A percentile compares a stretch with the other conserved stretches of the same genome.
Evolutionary conservation across 2,888 invertebrate species (phyloP).

Genomic region (Synergus gifuensis): DNA sequence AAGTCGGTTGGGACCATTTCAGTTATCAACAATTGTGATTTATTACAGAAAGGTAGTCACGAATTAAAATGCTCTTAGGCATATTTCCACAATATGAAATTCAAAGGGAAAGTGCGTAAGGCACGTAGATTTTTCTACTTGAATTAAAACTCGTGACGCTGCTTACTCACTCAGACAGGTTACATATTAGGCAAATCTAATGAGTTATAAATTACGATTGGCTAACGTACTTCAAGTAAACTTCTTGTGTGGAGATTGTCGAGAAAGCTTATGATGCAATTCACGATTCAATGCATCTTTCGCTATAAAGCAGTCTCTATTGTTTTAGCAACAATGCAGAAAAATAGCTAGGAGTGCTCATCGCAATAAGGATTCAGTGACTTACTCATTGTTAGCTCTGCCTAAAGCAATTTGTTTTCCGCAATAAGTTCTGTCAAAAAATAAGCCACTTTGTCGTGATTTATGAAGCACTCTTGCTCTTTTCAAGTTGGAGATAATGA

Average conservation of each 20-base stretch:
- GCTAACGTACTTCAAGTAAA: slow-evolving; percentile 58
- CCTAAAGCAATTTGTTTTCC: slow-evolving; percentile 35
- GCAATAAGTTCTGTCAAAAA: slow-evolving; percentile 36
- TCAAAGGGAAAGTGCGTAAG: slow-evolving; percentile 31
- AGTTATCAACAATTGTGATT: not conserved
- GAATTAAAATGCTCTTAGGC: not conserved
- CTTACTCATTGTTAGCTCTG: slow-evolving; percentile 21
- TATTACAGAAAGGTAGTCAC: not conserved
- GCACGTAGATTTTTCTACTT: slow-evolving; percentile 15
- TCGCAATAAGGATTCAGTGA: slow-evolving; percentile 38
- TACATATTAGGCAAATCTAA: slow-evolving; percentile 65
- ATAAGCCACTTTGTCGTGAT: slow-evolving; percentile 33
- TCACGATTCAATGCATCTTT: slow-evolving; percentile 47
- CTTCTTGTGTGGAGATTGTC: slow-evolving; percentile 57
- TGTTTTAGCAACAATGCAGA: slow-evolving; percentile 66
- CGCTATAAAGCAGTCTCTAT: slow-evolving; percentile 65
- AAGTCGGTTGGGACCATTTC: no score
- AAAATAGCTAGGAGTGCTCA: slow-evolving; percentile 50
- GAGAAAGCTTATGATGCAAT: slow-evolving; percentile 61
- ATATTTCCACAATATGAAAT: slow-evolving; percentile 5
- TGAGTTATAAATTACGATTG: slow-evolving; percentile 68
- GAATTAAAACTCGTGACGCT: slow-evolving; percentile 34
- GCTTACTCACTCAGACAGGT: slow-evolving; percentile 53
- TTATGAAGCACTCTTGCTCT: slow-evolving; percentile 33
- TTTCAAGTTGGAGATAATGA: slow-evolving; percentile 6